Conservation (phyloP, 1,140 invertebrate genomes). For the Meloidogyne chitwoodi region DNA sequence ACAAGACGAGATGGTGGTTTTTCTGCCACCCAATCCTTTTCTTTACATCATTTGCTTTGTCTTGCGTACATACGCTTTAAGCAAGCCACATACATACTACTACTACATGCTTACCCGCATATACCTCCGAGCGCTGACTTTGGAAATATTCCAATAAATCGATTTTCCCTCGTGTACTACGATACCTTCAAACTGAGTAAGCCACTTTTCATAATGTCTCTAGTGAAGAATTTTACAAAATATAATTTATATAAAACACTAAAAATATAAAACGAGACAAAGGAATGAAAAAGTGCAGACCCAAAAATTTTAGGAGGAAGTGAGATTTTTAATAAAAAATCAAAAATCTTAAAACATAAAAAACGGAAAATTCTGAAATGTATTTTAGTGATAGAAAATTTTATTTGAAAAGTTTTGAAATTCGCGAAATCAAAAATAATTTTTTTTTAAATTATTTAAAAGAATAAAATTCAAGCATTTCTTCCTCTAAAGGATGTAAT, state of each 20-base stretch:
- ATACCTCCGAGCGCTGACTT: neutral
- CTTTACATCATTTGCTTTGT: neutral
- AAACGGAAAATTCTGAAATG: neutral
- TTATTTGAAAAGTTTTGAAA: too few species aligned
- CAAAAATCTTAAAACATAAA: neutral
- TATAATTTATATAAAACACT: neutral
- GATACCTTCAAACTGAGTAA: neutral
- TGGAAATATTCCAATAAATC: neutral
- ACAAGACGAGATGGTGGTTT: neutral
- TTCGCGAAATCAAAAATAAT: neutral
- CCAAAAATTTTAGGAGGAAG: neutral
- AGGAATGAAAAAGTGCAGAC: neutral
- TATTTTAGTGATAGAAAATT: too few species aligned
- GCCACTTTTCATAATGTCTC: neutral
- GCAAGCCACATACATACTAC: neutral
- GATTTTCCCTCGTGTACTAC: neutral
- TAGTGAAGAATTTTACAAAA: neutral
- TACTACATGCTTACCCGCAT: neutral
- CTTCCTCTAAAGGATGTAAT: constrained; percentile 51
- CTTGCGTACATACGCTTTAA: neutral
- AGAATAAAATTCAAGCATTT: constrained; percentile 54
- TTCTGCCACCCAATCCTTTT: neutral
- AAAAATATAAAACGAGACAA: neutral
- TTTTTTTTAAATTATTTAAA: neutral
- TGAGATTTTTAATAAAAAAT: neutral